Percentiles rank a stretch among this genome's conserved stretches.
phyloP scores from a whole-genome alignment of 2,888 invertebrate species.

The Coelinius sp. region DNA sequence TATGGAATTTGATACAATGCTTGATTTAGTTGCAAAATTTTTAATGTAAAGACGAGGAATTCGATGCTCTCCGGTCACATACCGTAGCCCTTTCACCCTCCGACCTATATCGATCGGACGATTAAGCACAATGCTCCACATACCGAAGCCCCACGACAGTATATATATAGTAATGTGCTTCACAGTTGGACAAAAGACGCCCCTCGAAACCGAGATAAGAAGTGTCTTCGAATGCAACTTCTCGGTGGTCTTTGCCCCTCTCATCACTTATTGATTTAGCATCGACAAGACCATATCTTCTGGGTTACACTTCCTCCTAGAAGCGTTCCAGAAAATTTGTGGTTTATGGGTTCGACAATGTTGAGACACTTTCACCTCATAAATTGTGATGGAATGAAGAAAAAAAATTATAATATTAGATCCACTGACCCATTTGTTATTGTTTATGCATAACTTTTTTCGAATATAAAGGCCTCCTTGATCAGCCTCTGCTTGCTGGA shows the following conservation, averaged over 20 bases:
- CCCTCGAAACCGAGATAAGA: conserved; percentile 14
- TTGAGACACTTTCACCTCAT: neutral
- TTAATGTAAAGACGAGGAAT: neutral
- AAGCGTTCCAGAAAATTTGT: neutral
- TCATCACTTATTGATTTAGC: neutral
- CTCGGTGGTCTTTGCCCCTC: neutral
- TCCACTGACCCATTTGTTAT: too few species aligned
- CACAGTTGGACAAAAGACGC: conserved; percentile 9
- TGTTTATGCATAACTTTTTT: too few species aligned
- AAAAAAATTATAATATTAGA: too few species aligned
- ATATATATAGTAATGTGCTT: neutral
- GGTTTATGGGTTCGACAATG: conserved; percentile 3
- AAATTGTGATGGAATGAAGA: neutral
- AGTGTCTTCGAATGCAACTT: conserved; percentile 10
- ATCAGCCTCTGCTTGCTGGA: too few species aligned
- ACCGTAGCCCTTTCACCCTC: neutral
- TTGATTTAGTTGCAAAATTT: neutral
- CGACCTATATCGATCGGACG: conserved; percentile 5
- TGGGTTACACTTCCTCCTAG: neutral
- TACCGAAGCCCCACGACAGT: conserved; percentile 17
- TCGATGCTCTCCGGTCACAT: neutral
- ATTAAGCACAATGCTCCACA: conserved; percentile 20
- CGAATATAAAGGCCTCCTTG: too few species aligned
- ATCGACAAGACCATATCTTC: conserved; percentile 4
- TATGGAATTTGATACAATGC: neutral